These are phyloP conservation scores for Trogon surrucura DNA, from an alignment of 2,113 vertebrate species.

Conservation along the genomic window DNA sequence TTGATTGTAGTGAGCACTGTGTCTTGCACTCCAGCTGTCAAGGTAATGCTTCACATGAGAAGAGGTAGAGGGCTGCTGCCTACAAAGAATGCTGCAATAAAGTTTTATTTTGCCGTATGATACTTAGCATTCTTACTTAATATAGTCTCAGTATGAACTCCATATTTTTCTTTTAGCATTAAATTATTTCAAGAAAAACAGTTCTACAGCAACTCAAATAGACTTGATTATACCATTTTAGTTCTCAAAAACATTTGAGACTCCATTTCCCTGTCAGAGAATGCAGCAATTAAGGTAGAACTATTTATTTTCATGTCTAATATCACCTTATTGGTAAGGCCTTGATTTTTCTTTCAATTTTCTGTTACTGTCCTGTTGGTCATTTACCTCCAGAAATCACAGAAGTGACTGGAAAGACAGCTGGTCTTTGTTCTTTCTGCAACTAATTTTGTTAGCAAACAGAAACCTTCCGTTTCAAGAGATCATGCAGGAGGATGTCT, in stretches of 20 bases:
- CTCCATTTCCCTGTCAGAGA: neutral
- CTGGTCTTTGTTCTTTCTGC: neutral
- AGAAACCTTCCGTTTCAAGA: neutral
- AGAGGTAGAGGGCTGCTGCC: neutral
- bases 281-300: neutral
- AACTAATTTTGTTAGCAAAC: neutral
- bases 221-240: neutral
- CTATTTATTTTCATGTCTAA: neutral
- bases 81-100: neutral
- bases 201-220: neutral
- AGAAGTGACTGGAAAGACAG: neutral
- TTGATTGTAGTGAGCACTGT: neutral
- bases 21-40: neutral
- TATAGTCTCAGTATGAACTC: neutral
- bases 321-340: neutral
- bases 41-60: neutral
- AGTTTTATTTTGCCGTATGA: neutral
- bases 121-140: neutral
- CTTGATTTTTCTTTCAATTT: neutral
- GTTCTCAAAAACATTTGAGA: neutral
- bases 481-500: neutral
- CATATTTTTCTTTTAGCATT: neutral
- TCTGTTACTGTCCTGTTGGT: neutral
- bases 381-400: neutral
- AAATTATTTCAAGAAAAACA: neutral